Evolutionary conservation across 1,140 invertebrate species (phyloP).

Genomic region (Danaus melanippus): DNA sequence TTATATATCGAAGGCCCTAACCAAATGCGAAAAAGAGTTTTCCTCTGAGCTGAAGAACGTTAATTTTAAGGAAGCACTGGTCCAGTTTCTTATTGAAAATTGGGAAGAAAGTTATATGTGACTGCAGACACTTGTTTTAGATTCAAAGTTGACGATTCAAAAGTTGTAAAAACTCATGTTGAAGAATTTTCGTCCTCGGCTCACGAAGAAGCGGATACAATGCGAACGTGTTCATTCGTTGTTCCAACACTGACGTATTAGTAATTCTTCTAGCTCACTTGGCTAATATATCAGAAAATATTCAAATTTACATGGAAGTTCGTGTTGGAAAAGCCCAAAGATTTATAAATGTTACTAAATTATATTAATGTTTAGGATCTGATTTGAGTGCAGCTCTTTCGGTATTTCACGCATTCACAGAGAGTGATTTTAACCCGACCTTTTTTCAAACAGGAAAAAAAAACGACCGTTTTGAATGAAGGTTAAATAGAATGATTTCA

Average conservation of each 20-base stretch:
- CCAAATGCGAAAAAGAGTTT: constrained; percentile 3
- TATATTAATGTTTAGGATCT: constrained; percentile 7
- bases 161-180: constrained; percentile 10
- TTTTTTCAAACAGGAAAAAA: constrained; percentile 26
- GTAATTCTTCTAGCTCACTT: constrained; percentile 9
- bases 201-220: constrained; percentile 13
- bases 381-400: constrained; percentile 10
- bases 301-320: not conserved
- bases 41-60: not conserved
- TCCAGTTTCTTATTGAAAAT: constrained; percentile 5
- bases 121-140: constrained; percentile 26
- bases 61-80: constrained; percentile 8
- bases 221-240: constrained; percentile 3
- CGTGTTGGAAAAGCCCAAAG: not conserved
- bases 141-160: constrained; percentile 20
- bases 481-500: too few species aligned
- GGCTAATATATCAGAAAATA: not conserved
- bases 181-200: constrained; percentile 9
- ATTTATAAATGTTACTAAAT: constrained; percentile 7
- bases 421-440: constrained; percentile 25
- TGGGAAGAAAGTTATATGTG: constrained; percentile 5
- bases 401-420: constrained; percentile 23
- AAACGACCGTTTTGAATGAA: too few species aligned
- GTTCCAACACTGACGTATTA: constrained; percentile 8
- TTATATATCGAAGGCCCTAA: constrained; percentile 4